These are phyloP conservation scores for Hyposmocoma kahamanoa DNA, from an alignment of 1,140 invertebrate genomes.

Conservation along the genomic window DNA sequence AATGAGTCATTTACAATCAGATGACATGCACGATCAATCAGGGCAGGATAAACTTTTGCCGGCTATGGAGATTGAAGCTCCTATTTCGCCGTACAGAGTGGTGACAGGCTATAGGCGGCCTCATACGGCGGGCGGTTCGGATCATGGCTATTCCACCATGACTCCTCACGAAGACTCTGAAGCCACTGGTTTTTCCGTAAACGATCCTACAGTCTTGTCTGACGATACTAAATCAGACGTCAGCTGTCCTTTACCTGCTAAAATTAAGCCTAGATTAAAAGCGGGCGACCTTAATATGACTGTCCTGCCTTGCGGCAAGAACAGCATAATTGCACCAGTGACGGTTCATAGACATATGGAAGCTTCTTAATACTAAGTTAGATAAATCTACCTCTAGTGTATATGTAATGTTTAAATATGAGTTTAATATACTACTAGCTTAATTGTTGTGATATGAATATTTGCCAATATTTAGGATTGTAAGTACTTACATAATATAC, in stretches of 20 bases:
- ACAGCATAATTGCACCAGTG: conserved; percentile 88
- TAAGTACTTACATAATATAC: not conserved
- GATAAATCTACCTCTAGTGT: conserved; percentile 55
- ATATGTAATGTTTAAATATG: conserved; percentile 21
- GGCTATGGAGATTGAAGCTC: conserved; percentile 75
- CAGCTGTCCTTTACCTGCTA: conserved; percentile 76
- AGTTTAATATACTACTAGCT: not conserved
- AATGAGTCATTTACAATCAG: conserved; percentile 61
- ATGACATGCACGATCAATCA: conserved; percentile 62
- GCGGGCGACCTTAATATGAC: conserved; percentile 57
- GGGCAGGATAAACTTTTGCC: conserved; percentile 77
- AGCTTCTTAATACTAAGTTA: conserved; percentile 64
- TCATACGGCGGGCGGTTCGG: conserved; percentile 88
- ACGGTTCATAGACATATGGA: conserved; percentile 91
- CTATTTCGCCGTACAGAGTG: conserved; percentile 91
- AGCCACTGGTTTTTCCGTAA: conserved; percentile 82
- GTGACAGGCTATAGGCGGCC: conserved; percentile 87
- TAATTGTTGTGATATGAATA: conserved; percentile 6
- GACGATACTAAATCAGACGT: conserved; percentile 78
- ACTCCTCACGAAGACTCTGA: conserved; percentile 92
- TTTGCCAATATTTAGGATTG: conserved; percentile 10
- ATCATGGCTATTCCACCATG: conserved; percentile 97
- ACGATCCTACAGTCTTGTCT: conserved; percentile 75
- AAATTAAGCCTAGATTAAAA: conserved; percentile 73
- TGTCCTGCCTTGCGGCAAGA: conserved; percentile 70